Conservation (phyloP, 2,113 vertebrate genomes). For the Lasiurus borealis region DNA sequence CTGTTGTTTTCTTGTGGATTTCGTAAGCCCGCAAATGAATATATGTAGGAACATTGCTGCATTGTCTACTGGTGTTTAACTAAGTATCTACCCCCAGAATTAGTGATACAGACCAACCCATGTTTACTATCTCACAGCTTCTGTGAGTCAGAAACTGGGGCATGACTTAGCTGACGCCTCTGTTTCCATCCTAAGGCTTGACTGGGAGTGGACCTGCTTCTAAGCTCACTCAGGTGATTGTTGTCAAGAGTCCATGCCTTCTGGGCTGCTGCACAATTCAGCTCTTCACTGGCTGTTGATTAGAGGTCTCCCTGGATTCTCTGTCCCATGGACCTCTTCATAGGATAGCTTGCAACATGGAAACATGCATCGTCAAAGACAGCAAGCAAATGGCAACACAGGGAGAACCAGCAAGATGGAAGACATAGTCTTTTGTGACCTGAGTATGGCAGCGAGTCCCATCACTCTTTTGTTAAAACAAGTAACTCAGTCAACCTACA, state of each 20-base stretch:
- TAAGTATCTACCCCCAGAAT: background rate
- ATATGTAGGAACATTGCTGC: background rate
- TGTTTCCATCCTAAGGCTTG: background rate
- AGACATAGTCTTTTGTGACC: background rate
- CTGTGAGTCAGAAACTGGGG: background rate
- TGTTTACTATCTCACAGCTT: background rate
- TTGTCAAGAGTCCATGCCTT: background rate
- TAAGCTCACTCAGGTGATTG: background rate
- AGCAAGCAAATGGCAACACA: background rate
- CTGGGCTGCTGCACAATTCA: background rate
- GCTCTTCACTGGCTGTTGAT: background rate
- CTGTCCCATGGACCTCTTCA: background rate
- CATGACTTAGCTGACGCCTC: background rate
- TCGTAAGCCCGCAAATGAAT: background rate
- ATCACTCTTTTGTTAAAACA: background rate
- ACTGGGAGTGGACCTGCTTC: background rate
- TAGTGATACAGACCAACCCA: background rate
- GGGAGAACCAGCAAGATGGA: fast-evolving
- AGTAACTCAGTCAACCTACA: background rate
- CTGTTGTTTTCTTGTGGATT: background rate
- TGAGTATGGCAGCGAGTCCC: background rate
- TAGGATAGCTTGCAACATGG: background rate
- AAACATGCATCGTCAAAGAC: background rate
- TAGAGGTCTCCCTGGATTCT: background rate
- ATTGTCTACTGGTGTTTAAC: background rate